phyloP scores from a whole-genome alignment of 2,113 vertebrate species.

The Gopherus evgoodei region DNA sequence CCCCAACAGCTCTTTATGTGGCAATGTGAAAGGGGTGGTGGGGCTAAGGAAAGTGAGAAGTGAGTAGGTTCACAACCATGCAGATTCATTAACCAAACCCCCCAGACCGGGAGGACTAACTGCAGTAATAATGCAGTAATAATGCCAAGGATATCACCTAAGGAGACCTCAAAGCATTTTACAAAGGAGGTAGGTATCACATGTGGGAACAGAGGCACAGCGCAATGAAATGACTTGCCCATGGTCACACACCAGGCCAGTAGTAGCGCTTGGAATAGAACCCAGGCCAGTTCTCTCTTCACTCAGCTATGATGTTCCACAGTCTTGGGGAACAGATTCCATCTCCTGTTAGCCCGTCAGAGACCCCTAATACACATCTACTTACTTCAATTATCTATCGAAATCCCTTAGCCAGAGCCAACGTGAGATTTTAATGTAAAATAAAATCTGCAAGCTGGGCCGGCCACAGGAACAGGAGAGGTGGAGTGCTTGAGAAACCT shows the following conservation, averaged over 20 bases:
- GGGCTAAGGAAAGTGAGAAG: not conserved
- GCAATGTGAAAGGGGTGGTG: not conserved
- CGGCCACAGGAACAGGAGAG: not conserved
- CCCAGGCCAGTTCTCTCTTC: no score
- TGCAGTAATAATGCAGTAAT: not conserved
- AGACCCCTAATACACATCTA: not conserved
- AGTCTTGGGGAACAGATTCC: no score
- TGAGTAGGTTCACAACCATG: not conserved
- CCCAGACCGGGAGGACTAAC: not conserved
- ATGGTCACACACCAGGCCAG: accelerated
- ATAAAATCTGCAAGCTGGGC: not conserved
- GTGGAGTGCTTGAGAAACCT: not conserved
- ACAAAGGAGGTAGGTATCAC: not conserved
- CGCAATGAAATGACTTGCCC: not conserved
- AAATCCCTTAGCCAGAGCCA: no score
- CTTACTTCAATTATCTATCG: not conserved
- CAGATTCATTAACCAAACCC: not conserved
- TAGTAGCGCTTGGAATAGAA: no score
- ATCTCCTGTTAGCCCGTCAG: not conserved
- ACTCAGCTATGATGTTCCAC: no score
- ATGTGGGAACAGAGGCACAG: not conserved
- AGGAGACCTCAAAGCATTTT: not conserved
- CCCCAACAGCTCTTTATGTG: not conserved
- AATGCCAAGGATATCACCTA: not conserved
- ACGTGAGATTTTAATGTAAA: not conserved